A percentile compares a stretch with the other conserved stretches of the same genome.
Evolutionary conservation across 2,888 invertebrate species (phyloP).

Genomic region (Ormyrus nitidulus): DNA sequence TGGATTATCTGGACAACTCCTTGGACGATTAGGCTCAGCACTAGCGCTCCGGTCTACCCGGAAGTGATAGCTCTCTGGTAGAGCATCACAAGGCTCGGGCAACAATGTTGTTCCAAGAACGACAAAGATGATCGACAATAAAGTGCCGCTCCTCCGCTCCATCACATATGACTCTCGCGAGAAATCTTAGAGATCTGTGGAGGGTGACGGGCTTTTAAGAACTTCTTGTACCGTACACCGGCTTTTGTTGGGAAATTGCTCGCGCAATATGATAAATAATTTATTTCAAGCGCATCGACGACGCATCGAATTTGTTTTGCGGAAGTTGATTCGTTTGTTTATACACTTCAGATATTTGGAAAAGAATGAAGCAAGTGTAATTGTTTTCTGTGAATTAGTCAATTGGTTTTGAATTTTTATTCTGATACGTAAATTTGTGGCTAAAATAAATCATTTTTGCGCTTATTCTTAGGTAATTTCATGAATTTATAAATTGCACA

Average conservation of each 20-base stretch:
- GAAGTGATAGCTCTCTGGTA: background rate
- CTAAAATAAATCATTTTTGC: too few species aligned
- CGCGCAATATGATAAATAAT: slow-evolving; percentile 31
- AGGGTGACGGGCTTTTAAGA: too few species aligned
- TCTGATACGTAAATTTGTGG: too few species aligned
- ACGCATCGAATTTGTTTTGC: background rate
- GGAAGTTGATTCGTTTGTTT: slow-evolving; percentile 2
- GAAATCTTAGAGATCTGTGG: too few species aligned
- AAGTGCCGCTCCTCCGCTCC: slow-evolving; percentile 18
- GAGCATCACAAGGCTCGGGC: slow-evolving; percentile 18
- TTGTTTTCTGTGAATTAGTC: too few species aligned
- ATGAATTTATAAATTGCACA: too few species aligned
- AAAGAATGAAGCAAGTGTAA: too few species aligned
- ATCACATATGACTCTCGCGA: slow-evolving; percentile 5
- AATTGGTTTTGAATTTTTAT: too few species aligned
- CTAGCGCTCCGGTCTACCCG: background rate
- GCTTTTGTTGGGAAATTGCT: slow-evolving; percentile 23
- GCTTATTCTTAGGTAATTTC: too few species aligned
- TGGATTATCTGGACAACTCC: slow-evolving; percentile 25
- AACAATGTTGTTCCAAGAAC: slow-evolving; percentile 5
- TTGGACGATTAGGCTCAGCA: slow-evolving; percentile 16
- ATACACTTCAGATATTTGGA: too few species aligned
- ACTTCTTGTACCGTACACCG: background rate
- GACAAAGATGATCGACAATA: slow-evolving; percentile 6
- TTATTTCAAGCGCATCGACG: background rate